A percentile compares a stretch with the other conserved stretches of the same genome.
Conservation (phyloP, 2,113 vertebrate genomes). For the Micronycteris hirsuta region DNA sequence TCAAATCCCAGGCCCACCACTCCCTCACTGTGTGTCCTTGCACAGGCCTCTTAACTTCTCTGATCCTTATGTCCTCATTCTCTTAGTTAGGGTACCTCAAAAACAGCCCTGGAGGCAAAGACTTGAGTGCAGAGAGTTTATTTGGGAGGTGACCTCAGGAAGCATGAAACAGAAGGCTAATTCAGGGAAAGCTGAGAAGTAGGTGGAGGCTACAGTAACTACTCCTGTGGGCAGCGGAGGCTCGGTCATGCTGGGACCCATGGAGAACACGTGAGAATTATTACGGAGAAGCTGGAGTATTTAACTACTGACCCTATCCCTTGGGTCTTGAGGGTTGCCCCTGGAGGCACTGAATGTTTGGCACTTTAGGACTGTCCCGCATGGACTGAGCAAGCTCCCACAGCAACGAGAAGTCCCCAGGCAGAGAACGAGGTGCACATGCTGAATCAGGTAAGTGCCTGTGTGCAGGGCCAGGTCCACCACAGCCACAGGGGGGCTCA, state of each 20-base stretch:
- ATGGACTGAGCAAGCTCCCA: background rate
- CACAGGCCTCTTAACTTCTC: background rate
- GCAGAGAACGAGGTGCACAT: background rate
- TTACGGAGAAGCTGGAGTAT: background rate
- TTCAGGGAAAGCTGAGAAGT: background rate
- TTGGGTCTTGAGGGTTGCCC: background rate
- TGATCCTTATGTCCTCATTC: background rate
- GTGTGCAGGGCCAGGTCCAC: fast-evolving
- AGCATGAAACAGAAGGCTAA: background rate
- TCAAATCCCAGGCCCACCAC: background rate
- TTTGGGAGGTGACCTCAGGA: background rate
- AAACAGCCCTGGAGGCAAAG: background rate
- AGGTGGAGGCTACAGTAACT: no score
- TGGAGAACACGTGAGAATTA: background rate
- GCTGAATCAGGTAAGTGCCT: no score
- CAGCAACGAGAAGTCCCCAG: background rate
- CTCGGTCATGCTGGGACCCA: background rate
- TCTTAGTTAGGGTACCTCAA: background rate
- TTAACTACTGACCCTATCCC: background rate
- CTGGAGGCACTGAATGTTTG: no score
- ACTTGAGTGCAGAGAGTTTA: background rate
- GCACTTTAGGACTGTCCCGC: background rate
- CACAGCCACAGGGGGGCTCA: fast-evolving
- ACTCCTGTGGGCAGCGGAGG: background rate
- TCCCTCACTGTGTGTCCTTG: no score